Conservation (phyloP, 2,888 invertebrate species). For the Slavum lentiscoides region DNA sequence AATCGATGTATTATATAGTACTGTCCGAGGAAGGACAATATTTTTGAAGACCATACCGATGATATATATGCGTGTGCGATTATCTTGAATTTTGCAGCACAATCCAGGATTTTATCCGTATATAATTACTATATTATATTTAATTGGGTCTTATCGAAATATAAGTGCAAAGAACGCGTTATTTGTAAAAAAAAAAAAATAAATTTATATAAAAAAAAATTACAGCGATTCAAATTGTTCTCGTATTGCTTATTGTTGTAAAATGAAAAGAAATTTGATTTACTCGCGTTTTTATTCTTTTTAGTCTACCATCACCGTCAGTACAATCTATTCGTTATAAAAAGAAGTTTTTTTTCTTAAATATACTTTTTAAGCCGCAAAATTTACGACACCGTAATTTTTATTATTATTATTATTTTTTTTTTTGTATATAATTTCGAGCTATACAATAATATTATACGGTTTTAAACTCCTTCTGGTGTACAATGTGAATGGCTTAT, state of each 20-base stretch:
- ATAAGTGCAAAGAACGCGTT: too few relatives aligned
- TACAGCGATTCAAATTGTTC: background rate
- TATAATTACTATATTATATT: too few relatives aligned
- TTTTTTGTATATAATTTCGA: slow-evolving; percentile 9
- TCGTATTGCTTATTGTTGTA: background rate
- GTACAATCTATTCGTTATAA: slow-evolving; percentile 11
- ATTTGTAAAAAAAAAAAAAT: background rate
- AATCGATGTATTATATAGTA: too few relatives aligned
- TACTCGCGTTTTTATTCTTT: slow-evolving; percentile 7
- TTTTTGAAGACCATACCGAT: too few relatives aligned
- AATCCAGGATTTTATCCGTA: too few relatives aligned
- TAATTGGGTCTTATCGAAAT: too few relatives aligned
- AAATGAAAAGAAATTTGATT: slow-evolving; percentile 16
- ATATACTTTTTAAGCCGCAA: background rate
- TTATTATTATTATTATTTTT: too few relatives aligned
- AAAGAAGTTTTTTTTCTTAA: slow-evolving; percentile 12
- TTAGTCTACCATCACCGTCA: background rate
- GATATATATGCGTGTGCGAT: too few relatives aligned
- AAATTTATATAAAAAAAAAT: background rate
- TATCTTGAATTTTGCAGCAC: too few relatives aligned
- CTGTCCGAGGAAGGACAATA: too few relatives aligned
- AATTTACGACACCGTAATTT: slow-evolving; percentile 34
- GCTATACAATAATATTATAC: slow-evolving; percentile 11
- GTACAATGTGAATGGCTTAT: background rate
- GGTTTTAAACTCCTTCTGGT: background rate